Evolutionary conservation across 2,113 vertebrate species (phyloP).

Genomic region (Sterrhoptilus dennistouni): DNA sequence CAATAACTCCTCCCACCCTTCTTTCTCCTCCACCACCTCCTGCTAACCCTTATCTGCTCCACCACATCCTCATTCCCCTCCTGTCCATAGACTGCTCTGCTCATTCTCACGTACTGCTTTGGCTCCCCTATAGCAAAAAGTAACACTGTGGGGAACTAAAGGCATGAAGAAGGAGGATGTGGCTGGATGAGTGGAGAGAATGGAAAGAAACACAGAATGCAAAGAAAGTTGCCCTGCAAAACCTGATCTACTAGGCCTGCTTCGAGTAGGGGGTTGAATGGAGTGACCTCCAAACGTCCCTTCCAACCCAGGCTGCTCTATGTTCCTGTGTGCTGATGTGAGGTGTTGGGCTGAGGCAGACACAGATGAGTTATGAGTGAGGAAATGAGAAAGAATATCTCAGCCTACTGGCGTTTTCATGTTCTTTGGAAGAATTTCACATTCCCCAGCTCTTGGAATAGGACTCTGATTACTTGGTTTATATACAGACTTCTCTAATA

Average conservation of each 20-base stretch:
- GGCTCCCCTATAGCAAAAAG: neutral
- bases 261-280: neutral
- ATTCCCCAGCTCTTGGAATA: neutral
- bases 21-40: constrained; percentile 48
- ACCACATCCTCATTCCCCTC: constrained; percentile 62
- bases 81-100: neutral
- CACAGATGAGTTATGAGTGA: neutral
- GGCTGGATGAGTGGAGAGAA: neutral
- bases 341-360: neutral
- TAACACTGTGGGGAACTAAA: neutral
- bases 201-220: constrained; percentile 2
- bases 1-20: constrained; percentile 47
- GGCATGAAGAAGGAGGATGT: constrained; percentile 25
- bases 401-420: neutral
- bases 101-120: constrained; percentile 57
- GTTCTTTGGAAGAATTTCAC: neutral
- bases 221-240: neutral
- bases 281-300: neutral
- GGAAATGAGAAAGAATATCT: neutral
- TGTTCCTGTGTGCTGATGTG: neutral
- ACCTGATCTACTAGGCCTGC: neutral
- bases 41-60: constrained; percentile 58
- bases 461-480: neutral
- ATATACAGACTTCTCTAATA: neutral
- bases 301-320: neutral